Evolutionary conservation across 2,888 invertebrate genomes (phyloP).

Genomic region (Diarsia rubi): DNA sequence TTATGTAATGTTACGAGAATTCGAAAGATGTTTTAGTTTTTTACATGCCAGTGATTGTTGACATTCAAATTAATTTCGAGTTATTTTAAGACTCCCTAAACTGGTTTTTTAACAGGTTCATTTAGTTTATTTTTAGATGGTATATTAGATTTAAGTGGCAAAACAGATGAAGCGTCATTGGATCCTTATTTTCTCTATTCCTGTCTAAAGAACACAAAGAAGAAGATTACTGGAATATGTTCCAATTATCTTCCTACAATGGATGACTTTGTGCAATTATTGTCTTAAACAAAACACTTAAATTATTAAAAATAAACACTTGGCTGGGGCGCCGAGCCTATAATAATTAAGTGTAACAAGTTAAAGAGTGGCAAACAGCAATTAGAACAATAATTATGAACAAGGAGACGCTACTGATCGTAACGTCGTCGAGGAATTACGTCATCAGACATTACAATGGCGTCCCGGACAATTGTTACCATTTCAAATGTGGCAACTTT

Average conservation of each 20-base stretch:
- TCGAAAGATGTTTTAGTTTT: not conserved
- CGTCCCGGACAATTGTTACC: constrained; percentile 51
- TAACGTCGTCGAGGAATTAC: constrained; percentile 49
- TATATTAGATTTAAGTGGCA: not conserved
- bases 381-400: constrained; percentile 62
- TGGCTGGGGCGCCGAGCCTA: constrained; percentile 38
- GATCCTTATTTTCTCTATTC: constrained; percentile 14
- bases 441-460: constrained; percentile 56
- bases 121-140: not conserved
- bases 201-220: constrained; percentile 20
- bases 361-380: constrained; percentile 58
- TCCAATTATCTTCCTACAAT: constrained; percentile 26
- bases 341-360: constrained; percentile 63
- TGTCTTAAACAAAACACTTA: constrained; percentile 42
- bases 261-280: constrained; percentile 31
- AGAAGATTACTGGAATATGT: constrained; percentile 8
- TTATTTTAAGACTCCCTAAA: constrained; percentile 18
- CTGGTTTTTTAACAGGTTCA: not conserved
- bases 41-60: not conserved
- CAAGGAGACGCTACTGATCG: constrained; percentile 55
- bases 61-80: not conserved
- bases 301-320: constrained; percentile 40
- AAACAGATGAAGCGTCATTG: not conserved
- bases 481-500: constrained; percentile 31
- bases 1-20: constrained; percentile 15